phyloP scores from a whole-genome alignment of 2,113 vertebrate species.

The Petaurus breviceps region DNA sequence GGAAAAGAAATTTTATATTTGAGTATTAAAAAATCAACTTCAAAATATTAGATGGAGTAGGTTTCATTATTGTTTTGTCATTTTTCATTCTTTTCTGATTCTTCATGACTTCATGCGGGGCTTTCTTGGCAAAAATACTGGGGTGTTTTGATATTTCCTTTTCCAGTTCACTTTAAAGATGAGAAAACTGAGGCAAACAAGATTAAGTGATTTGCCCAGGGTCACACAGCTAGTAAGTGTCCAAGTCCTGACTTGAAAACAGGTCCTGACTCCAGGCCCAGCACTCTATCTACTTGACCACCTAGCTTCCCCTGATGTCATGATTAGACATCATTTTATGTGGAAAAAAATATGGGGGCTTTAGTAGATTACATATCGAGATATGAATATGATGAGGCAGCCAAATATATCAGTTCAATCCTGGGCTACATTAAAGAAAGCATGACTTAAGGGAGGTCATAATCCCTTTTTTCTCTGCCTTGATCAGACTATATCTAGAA shows the following conservation, averaged over 20 bases:
- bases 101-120: neutral
- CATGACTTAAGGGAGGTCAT: accelerated
- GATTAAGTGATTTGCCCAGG: neutral
- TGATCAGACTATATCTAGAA: neutral
- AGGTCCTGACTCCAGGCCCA: neutral
- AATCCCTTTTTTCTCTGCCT: neutral
- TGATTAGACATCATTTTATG: neutral
- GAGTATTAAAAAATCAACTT: neutral
- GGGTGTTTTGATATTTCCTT: neutral
- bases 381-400: neutral
- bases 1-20: neutral
- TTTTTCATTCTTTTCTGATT: neutral
- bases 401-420: neutral
- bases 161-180: neutral
- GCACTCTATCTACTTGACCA: neutral
- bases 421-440: neutral
- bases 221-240: neutral
- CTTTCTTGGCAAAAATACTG: neutral
- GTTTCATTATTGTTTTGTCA: neutral
- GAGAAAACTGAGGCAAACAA: neutral
- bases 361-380: neutral
- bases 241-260: neutral
- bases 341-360: neutral
- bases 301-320: neutral
- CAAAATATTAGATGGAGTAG: neutral